Evolutionary conservation across 2,797 vertebrate species (phyloP), one percentile per base, ranked within the genome.

Genomic region (Pogoniulus pusillus): DNA sequence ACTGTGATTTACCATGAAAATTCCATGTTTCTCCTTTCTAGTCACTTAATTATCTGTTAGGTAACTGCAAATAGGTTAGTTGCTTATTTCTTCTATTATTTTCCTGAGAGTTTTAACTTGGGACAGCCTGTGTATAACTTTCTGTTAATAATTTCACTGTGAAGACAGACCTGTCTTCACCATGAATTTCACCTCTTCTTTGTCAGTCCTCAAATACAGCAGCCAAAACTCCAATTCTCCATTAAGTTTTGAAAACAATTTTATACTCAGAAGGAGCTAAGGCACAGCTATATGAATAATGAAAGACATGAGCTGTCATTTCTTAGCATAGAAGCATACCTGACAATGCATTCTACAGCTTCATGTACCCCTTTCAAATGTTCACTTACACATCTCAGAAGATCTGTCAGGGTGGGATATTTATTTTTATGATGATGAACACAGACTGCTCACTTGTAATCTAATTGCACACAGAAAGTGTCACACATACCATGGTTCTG

Each of bases 61-160:
- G 10, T 65, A 87, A 41, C 16, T 51, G 51, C 39, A 53, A 43
- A 62, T 14, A 77, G 32, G 62, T 54, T 55, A 62, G 19, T 24
- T 63, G 26, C 76, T 70, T 82, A 29, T 77, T 77, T 85, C 8
- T 58, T 59, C 29, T 51, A 54, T 16, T 73, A 8, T 63, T 82
- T 91, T 94, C 68, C 62, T 37, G 27, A 29, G 4, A 45, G 15
- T 47, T 91, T 85, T 87, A 92, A 60, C 4, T 57, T 43, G 15
- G 12, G 14, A 39, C 58, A 26, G 41, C 24, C 74, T 0, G 0
- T 32, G 4, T 47, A 30, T 39, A 30, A 39, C 63, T 63, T 65
- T 62, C 8, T 72, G 58, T 63, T 29, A 63, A 57, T 59, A 82
- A 73, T 59, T 73, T 71, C 18, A 62, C 41, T 76, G 32, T 34